phyloP scores from a whole-genome alignment of 2,797 vertebrate genomes.

The Onychomys leucogaster region DNA sequence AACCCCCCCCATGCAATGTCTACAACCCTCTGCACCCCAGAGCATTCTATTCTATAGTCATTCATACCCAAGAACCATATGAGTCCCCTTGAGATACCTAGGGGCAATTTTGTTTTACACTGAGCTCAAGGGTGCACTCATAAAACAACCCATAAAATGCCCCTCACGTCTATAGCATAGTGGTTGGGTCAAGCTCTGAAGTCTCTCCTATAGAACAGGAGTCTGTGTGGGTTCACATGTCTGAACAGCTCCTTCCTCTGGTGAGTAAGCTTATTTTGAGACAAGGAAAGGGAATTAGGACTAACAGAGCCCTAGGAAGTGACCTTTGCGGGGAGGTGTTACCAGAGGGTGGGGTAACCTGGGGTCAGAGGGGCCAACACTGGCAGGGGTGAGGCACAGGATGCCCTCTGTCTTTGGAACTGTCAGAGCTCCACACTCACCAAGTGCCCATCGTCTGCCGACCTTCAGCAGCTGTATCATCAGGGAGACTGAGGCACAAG shows the following conservation, averaged over 20 bases:
- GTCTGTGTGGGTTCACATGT: not conserved
- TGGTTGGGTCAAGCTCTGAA: not conserved
- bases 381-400: not conserved
- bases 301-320: not conserved
- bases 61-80: not conserved
- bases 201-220: not conserved
- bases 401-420: not conserved
- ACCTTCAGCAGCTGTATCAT: not conserved
- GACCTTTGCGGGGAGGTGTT: not conserved
- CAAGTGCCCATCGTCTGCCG: not conserved
- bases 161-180: rapidly evolving
- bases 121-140: not conserved
- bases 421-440: not conserved
- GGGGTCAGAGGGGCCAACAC: no score
- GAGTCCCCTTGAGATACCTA: not conserved
- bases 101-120: not conserved
- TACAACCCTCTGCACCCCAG: not conserved
- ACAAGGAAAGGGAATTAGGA: rapidly evolving
- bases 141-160: rapidly evolving
- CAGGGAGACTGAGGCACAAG: not conserved
- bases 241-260: not conserved
- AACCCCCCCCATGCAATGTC: not conserved
- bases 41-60: not conserved
- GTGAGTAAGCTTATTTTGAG: not conserved
- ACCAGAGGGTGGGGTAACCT: no score